These are phyloP conservation scores for Drosophila vallismaia DNA, from an alignment of 2,888 invertebrate species.

Conservation along the genomic window DNA sequence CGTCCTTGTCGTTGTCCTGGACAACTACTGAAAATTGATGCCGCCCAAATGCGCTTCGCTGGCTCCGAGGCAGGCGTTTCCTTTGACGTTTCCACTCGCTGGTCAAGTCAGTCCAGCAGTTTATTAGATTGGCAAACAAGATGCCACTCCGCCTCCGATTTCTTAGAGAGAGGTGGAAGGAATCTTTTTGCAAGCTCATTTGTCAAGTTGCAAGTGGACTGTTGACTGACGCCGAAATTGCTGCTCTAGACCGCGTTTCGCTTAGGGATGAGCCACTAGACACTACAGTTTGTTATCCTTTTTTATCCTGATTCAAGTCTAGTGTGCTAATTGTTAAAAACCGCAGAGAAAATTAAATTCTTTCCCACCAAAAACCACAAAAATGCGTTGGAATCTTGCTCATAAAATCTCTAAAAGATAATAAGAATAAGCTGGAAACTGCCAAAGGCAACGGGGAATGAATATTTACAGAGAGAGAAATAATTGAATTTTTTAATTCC, in stretches of 20 bases:
- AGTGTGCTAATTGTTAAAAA: slow-evolving; percentile 59
- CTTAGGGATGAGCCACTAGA: slow-evolving; percentile 25
- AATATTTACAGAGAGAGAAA: background rate
- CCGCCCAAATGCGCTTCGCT: slow-evolving; percentile 58
- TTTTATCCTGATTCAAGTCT: slow-evolving; percentile 9
- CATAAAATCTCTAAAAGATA: slow-evolving; percentile 35
- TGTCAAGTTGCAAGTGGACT: slow-evolving; percentile 41
- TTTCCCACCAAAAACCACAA: slow-evolving; percentile 31
- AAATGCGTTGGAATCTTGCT: slow-evolving; percentile 9
- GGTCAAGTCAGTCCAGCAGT: slow-evolving; percentile 59
- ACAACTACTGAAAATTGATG: slow-evolving; percentile 75
- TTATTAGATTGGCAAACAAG: slow-evolving; percentile 73
- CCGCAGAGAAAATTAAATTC: slow-evolving; percentile 61
- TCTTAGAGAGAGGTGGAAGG: background rate
- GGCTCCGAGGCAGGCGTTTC: slow-evolving; percentile 55
- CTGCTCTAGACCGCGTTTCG: slow-evolving; percentile 57
- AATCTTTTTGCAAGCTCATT: slow-evolving; percentile 38
- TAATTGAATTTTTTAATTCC: no score
- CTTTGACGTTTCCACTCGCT: slow-evolving; percentile 29
- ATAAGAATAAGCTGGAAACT: background rate
- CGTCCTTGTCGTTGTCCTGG: slow-evolving; percentile 52
- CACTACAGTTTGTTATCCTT: background rate
- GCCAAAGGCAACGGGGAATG: background rate
- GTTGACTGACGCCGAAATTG: slow-evolving; percentile 38
- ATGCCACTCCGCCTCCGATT: slow-evolving; percentile 13